phyloP scores from a whole-genome alignment of 2,797 vertebrate genomes.

The Limosa lapponica region DNA sequence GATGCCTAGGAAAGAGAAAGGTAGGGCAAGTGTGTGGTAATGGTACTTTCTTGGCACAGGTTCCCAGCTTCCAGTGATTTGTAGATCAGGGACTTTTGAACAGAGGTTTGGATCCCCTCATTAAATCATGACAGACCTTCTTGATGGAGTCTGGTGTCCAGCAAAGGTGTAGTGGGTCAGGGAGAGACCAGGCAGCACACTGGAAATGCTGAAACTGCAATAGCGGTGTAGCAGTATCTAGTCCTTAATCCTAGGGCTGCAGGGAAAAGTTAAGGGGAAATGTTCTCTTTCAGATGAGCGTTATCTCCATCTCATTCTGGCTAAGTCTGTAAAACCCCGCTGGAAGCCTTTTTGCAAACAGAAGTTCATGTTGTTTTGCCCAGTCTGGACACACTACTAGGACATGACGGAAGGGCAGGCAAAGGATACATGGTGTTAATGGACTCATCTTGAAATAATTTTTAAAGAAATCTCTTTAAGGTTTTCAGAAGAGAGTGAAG shows the following conservation, averaged over 20 bases:
- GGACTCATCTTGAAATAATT: background rate
- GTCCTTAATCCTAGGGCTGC: background rate
- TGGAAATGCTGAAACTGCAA: background rate
- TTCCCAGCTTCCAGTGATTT: background rate
- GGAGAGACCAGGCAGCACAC: background rate
- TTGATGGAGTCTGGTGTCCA: background rate
- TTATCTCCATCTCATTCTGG: background rate
- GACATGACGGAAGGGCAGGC: background rate
- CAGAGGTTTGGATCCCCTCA: background rate
- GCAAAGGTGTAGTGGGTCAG: background rate
- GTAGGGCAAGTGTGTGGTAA: fast-evolving
- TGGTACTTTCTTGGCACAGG: background rate
- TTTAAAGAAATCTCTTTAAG: background rate
- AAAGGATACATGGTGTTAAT: background rate
- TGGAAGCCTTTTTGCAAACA: background rate
- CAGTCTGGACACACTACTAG: fast-evolving
- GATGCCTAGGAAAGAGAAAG: background rate
- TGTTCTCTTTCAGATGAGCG: background rate
- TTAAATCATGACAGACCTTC: background rate
- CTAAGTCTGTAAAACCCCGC: background rate
- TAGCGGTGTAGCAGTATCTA: background rate
- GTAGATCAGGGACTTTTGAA: background rate
- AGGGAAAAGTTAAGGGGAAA: background rate
- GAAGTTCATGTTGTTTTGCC: background rate
- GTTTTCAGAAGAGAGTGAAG: background rate